These are phyloP conservation scores for Clanis bilineata DNA, from an alignment of 2,888 invertebrate species.

Conservation along the genomic window DNA sequence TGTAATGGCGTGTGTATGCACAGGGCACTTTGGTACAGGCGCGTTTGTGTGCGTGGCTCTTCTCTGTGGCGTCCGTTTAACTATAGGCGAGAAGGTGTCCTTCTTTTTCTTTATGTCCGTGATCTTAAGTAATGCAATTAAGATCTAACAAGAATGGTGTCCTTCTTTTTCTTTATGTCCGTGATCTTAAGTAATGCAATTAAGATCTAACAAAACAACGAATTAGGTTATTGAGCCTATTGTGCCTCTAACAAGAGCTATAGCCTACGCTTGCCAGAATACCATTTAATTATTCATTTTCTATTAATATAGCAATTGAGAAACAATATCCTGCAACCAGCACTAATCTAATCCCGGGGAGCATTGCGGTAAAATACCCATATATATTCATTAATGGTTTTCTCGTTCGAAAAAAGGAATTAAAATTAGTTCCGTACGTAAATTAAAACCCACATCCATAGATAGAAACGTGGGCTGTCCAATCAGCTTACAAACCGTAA, in stretches of 20 bases:
- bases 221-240: too few species aligned
- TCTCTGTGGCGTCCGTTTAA: too few species aligned
- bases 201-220: not conserved
- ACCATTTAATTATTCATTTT: not conserved
- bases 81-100: too few species aligned
- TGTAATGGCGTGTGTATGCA: too few species aligned
- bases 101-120: too few species aligned
- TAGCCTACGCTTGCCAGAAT: not conserved
- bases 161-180: too few species aligned
- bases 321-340: conserved; percentile 27
- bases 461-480: conserved; percentile 52
- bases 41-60: too few species aligned
- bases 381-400: conserved; percentile 39
- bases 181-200: too few species aligned
- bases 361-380: conserved; percentile 37
- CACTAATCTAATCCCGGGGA: conserved; percentile 36
- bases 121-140: too few species aligned
- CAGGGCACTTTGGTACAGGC: too few species aligned
- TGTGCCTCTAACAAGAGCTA: not conserved
- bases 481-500: conserved; percentile 65
- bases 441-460: conserved; percentile 59
- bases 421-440: conserved; percentile 54
- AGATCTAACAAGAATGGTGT: too few species aligned
- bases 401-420: conserved; percentile 44
- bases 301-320: conserved; percentile 15